A percentile compares a stretch with the other conserved stretches of the same genome.
Conservation (phyloP, 2,888 invertebrate genomes). For the Ophion slaviceki region DNA sequence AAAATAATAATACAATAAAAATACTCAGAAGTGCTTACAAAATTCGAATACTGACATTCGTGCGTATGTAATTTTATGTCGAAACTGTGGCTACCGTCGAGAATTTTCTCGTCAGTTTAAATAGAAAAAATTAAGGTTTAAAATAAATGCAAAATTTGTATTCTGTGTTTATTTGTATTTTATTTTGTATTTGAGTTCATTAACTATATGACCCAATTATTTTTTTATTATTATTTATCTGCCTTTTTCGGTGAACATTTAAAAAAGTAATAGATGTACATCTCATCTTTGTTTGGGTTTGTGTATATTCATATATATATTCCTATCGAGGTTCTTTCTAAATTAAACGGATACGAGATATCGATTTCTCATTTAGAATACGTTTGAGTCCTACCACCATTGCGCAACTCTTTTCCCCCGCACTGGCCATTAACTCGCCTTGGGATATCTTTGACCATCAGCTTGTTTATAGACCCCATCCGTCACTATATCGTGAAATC, state of each 20-base stretch:
- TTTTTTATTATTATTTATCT: not conserved
- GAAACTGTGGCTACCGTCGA: too few species aligned
- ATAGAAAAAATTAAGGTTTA: too few species aligned
- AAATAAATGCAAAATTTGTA: too few species aligned
- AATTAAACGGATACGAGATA: constrained; percentile 61
- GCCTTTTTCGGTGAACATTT: not conserved
- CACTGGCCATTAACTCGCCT: constrained; percentile 25
- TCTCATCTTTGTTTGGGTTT: not conserved
- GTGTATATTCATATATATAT: not conserved
- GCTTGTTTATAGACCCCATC: constrained; percentile 27
- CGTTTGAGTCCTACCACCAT: constrained; percentile 26
- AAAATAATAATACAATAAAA: too few species aligned
- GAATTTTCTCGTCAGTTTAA: too few species aligned
- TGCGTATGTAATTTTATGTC: too few species aligned
- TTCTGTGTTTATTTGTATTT: too few species aligned
- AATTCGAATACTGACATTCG: too few species aligned
- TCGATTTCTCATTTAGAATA: constrained; percentile 61
- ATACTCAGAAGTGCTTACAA: too few species aligned
- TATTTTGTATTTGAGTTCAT: too few species aligned
- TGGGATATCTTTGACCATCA: constrained; percentile 22
- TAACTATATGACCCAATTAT: too few species aligned
- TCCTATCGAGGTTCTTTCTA: constrained; percentile 33
- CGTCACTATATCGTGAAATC: constrained; percentile 5
- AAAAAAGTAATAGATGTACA: not conserved
- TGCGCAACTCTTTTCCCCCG: constrained; percentile 27